Base-by-base conservation (phyloP, 1,140 invertebrate species). In the Pemphigus obesinymphae region DNA sequence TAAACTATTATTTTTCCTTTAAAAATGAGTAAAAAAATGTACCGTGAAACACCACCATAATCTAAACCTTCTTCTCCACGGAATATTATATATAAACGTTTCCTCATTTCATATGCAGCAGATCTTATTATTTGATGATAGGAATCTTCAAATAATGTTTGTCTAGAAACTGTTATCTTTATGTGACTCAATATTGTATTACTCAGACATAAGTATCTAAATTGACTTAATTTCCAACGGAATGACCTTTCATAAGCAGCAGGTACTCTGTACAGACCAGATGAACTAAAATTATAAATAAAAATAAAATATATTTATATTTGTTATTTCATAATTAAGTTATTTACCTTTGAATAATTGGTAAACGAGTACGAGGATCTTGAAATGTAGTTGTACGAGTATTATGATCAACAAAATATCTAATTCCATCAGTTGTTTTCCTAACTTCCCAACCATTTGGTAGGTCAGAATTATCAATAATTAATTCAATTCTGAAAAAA, bases 371-470 rank as follows among this genome's bases (percentile, higher is more conserved):
- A 84, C 97, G 88, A 20, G 98, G 98, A 90, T 99, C 97, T 86
- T 98, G 89, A 89, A 99, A 99, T 83, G 97, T 99, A 15, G 97
- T 99, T 6, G 95, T 95, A 84, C 95, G 92, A n/a, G 94, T 97
- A 88, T 98, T 99, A 87, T 99, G 97, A 89, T 99, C 97, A 61
- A 99, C 97, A 89, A 99, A 99, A 88, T 99, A 99, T 58, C 94
- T 89, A 31, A 96, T 94, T 83, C 96, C 96, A 85, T 99, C 96
- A 85, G 95, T 94, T 0, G 96, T 99, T 84, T 96, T 92, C 26
- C 97, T 88, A 86, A 99, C 97, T 89, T 99, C 97, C 97, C 97
- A 99, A 23, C 97, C 97, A 53, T 95, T 91, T 2, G 97, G 97
- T 83, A 99, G 88, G 6, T 96, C 95, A 63, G 82, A 68, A 40